Evolutionary conservation across 2,113 vertebrate species (phyloP), one percentile per base, ranked within the genome.

Genomic region (Nipponia nippon): DNA sequence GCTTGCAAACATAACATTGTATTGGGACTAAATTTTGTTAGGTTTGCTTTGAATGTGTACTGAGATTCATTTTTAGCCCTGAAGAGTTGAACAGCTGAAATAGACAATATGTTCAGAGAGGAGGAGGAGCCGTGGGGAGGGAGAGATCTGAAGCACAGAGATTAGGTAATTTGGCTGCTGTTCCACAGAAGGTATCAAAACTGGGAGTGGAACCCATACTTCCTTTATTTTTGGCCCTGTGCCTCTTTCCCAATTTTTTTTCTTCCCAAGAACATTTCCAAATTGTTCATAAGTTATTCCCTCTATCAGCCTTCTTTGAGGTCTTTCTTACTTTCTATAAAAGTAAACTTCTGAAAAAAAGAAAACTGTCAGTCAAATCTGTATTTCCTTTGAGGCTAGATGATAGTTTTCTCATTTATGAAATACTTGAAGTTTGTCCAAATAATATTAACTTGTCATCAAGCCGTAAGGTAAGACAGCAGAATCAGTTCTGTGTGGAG

Each of bases 91-190:
- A 38, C 38, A 69, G 83, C 73, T 65, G 26, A 49, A 79, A 42
- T 6, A 78, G 84, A 38, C 71, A 53, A 11, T 76, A 22, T 88
- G 62, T 36, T 80, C 53, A 66, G 77, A 70, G 34, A 58, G 52
- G 26, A 75, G 76, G 66, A 82, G 79, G 19, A 82, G 53, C 52
- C 69, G 20, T 32, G 49, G 53, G 44, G 36, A 94, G 81, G 61
- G 67, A 59, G 83, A 66, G 47, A 67, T 52, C 14, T 0, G 46
- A 65, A 83, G 66, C 70, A 87, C 47, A 32, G 59, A 34, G n/a
- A 82, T 92, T 94, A 83, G 80, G 73, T 91, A 82, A 91, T 93
- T 83, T 79, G 66, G 44, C 77, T 85, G 49, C 58, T 92, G 5
- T 65, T 76, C 38, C 67, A n/a, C 40, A 32, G 9, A 13, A 91